Evolutionary conservation across 2,797 vertebrate species (phyloP).

Genomic region (Microhierax caerulescens): DNA sequence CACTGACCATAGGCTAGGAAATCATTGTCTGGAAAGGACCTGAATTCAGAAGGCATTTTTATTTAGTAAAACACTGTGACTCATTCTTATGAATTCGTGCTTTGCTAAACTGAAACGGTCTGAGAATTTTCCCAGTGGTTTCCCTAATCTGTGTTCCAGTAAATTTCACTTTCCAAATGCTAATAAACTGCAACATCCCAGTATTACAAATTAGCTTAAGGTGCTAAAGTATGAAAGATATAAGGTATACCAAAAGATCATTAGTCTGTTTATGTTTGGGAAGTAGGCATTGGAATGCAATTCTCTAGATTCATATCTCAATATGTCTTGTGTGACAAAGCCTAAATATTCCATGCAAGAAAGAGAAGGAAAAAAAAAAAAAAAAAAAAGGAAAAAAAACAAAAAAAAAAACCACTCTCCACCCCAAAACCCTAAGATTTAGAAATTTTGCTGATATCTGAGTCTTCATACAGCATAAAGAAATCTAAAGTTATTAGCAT

Average conservation of each 20-base stretch:
- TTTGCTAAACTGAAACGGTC: background rate
- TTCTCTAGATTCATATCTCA: background rate
- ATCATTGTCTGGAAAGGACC: background rate
- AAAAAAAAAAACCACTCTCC: accelerated
- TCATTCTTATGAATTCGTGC: background rate
- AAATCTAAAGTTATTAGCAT: background rate
- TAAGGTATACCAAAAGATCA: background rate
- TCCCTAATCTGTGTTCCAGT: background rate
- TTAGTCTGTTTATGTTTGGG: background rate
- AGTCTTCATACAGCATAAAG: background rate
- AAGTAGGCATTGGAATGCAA: background rate
- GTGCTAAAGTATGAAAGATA: background rate
- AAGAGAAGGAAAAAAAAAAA: background rate
- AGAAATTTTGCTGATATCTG: background rate
- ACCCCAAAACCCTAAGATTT: accelerated
- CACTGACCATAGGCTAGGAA: background rate
- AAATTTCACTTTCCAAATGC: background rate
- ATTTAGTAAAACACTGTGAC: background rate
- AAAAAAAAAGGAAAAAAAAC: background rate
- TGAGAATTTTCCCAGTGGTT: background rate
- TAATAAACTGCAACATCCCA: background rate
- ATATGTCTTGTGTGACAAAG: background rate
- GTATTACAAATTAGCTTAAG: background rate
- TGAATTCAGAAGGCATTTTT: background rate
- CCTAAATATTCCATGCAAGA: background rate